Percentiles rank a stretch among this genome's conserved stretches.
Conservation (phyloP, 92 coral and sea anemone genomes). For the Desmophyllum pertusum region DNA sequence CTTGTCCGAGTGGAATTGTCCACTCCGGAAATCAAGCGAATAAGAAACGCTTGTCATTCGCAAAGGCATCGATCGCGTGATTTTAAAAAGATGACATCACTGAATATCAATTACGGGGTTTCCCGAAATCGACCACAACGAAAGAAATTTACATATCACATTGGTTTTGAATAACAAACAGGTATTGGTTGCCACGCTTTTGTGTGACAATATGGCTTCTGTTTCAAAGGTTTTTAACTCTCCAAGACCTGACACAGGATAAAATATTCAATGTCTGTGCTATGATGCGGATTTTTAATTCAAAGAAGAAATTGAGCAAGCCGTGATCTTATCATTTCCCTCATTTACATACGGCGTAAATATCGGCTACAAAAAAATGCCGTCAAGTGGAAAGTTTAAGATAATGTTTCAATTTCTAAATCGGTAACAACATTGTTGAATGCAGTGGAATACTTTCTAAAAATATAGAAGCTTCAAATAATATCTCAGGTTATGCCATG, state of each 20-base stretch:
- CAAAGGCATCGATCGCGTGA: background rate
- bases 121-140: background rate
- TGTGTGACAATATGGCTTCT: too few relatives aligned
- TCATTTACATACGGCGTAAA: background rate
- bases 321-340: too few relatives aligned
- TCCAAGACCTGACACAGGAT: too few relatives aligned
- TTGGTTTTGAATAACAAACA: background rate
- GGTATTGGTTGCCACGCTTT: background rate
- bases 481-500: background rate
- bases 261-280: background rate
- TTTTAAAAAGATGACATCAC: background rate
- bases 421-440: background rate
- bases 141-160: background rate
- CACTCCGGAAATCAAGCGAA: background rate
- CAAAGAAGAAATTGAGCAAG: background rate
- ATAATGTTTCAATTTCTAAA: background rate
- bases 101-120: background rate
- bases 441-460: background rate
- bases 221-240: background rate
- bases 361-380: background rate
- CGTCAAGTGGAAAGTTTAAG: background rate
- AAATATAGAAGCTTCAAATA: background rate
- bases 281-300: background rate
- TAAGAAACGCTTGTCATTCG: background rate
- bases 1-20: background rate